Conservation (phyloP, 2,888 invertebrate species). For the Drosophila pegasa region DNA sequence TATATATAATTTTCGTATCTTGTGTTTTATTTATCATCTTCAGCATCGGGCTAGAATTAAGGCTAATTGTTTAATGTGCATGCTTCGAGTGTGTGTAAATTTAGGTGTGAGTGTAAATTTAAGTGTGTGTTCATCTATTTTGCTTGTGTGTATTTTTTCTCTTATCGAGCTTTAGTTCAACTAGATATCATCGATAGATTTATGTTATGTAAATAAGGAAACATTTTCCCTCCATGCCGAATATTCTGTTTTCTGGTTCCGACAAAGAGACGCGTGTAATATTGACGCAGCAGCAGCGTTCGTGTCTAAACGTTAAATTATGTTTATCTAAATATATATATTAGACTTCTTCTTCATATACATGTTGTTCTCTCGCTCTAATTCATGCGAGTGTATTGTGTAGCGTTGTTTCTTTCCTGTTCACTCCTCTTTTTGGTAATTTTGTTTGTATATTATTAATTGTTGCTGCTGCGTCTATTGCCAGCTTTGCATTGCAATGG, state of each 20-base stretch:
- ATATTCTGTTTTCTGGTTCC: slow-evolving; percentile 2
- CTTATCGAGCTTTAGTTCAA: slow-evolving; percentile 66
- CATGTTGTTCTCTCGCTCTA: slow-evolving; percentile 33
- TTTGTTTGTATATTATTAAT: slow-evolving; percentile 12
- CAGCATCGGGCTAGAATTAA: slow-evolving; percentile 24
- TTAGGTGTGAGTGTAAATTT: slow-evolving; percentile 13
- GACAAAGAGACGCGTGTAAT: slow-evolving; percentile 11
- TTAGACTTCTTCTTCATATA: neutral
- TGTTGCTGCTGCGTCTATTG: slow-evolving; percentile 15
- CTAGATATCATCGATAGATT: slow-evolving; percentile 51
- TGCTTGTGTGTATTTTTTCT: slow-evolving; percentile 28
- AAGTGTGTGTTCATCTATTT: slow-evolving; percentile 24
- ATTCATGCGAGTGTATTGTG: slow-evolving; percentile 12
- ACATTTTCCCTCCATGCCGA: slow-evolving; percentile 35
- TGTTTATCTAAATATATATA: slow-evolving; percentile 10
- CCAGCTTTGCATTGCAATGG: neutral
- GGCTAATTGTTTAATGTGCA: slow-evolving; percentile 27
- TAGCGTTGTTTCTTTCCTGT: neutral
- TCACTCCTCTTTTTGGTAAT: slow-evolving; percentile 6
- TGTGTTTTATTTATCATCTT: slow-evolving; percentile 12
- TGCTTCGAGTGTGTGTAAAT: slow-evolving; percentile 15
- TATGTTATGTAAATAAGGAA: slow-evolving; percentile 49
- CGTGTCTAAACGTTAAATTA: slow-evolving; percentile 1
- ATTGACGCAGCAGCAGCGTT: slow-evolving; percentile 30
- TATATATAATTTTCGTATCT: no score